Base-by-base conservation (phyloP, 2,888 invertebrate species). In the Dicranocentrus wangi region DNA sequence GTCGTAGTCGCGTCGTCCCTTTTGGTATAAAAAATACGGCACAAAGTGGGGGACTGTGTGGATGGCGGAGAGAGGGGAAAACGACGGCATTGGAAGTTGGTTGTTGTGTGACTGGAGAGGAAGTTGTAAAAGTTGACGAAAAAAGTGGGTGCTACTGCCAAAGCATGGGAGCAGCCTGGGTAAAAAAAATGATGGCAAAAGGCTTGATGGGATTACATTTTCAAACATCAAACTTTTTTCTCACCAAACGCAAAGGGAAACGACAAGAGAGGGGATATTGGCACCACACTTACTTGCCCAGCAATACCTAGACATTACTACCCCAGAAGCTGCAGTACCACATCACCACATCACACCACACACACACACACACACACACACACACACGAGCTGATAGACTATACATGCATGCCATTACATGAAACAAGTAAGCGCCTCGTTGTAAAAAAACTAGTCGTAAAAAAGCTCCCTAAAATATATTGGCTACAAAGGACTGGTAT, bases 141-240 rank as follows among this genome's bases (percentile, higher is more conserved):
- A 43, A 72, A 72, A 61, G 51, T 72, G 32, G 72, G 42, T 72
- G 32, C 61, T 43, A 27, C 25, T 63, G 72, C 72, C 72, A 72
- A 63, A 21, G n/a, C 28, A 28, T 23, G 55, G 39, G 13, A 13
- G 13, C 7, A 63, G 39, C 39, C 7, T 32, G 3, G 1, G 51
- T 21, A 7, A 61, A 28, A 65, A 61, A 32, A 55, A 66, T 51
- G 51, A 39, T 39, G 68, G 71, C 39, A 32, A 21, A 53, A 71
- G 76, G 32, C 70, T 81, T 81, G 71, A 81, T 81, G 76, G 76
- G 76, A 81, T 76, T 81, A 76, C 81, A 76, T 81, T 81, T 81
- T 76, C 69, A 75, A 81, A 75, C 81, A 81, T 81, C 75, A 81
- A 81, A 81, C 76, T 81, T 81, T 81, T 81, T 66, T 77, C 66